Evolutionary conservation across 2,113 vertebrate species (phyloP).

Genomic region (Oxyura jamaicensis): DNA sequence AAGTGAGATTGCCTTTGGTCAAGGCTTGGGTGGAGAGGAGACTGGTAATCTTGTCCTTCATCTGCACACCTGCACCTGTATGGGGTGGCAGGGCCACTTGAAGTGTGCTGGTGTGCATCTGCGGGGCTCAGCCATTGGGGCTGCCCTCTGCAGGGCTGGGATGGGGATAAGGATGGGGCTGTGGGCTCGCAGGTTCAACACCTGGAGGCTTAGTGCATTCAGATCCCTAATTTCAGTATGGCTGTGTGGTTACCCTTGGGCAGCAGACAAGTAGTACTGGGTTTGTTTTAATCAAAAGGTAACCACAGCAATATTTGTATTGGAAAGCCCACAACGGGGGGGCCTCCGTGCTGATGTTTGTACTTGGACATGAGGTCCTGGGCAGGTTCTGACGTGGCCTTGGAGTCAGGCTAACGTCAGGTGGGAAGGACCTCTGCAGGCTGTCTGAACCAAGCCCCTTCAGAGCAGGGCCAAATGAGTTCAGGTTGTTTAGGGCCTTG

Average conservation of each 20-base stretch:
- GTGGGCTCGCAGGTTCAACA: background rate
- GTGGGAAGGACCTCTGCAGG: background rate
- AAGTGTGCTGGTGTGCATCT: background rate
- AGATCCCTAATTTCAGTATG: background rate
- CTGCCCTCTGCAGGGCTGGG: background rate
- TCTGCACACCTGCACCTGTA: background rate
- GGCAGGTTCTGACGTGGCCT: background rate
- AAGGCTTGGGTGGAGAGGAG: background rate
- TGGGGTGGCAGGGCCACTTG: background rate
- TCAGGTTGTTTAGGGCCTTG: background rate
- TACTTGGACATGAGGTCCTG: background rate
- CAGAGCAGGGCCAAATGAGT: background rate
- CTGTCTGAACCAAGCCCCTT: background rate
- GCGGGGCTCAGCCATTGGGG: background rate
- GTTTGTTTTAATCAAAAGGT: slow-evolving; percentile 29
- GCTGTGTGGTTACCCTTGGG: background rate
- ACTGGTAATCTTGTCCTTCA: background rate
- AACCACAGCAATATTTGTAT: slow-evolving; percentile 31
- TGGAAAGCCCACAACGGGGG: slow-evolving; percentile 20
- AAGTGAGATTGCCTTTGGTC: background rate
- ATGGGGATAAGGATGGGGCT: background rate
- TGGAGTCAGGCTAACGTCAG: background rate
- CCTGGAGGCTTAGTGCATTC: background rate
- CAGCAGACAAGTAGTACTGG: background rate
- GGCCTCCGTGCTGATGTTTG: background rate